Evolutionary conservation across 2,888 invertebrate species (phyloP).

Genomic region (Prosopocoilus inquinatus): DNA sequence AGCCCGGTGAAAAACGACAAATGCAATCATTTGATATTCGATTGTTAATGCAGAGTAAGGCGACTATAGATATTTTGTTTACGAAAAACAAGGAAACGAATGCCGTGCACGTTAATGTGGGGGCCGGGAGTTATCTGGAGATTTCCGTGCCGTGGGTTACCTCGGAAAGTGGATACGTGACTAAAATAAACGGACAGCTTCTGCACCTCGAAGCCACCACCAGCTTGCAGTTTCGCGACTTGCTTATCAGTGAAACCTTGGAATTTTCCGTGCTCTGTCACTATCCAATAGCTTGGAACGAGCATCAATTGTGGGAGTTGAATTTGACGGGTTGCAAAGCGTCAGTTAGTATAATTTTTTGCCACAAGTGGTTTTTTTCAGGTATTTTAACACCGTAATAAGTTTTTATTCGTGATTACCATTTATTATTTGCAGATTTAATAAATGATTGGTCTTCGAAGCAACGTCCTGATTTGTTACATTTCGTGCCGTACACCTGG

Average conservation of each 20-base stretch:
- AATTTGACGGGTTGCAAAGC: conserved; percentile 93
- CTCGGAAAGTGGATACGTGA: conserved; percentile 81
- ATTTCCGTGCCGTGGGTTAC: conserved; percentile 95
- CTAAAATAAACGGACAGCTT: conserved; percentile 89
- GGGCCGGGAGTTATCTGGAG: conserved; percentile 94
- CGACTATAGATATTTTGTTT: conserved; percentile 94
- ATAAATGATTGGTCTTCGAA: conserved; percentile 97
- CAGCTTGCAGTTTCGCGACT: conserved; percentile 86
- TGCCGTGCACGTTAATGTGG: conserved; percentile 93
- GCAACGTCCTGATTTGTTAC: conserved; percentile 86
- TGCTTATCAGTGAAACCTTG: conserved; percentile 92
- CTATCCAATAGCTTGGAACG: conserved; percentile 95
- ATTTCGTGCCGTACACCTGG: conserved; percentile 97
- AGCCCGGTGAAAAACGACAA: conserved; percentile 83
- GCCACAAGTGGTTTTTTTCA: conserved; percentile 94
- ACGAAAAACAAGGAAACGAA: conserved; percentile 95
- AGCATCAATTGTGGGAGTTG: conserved; percentile 92
- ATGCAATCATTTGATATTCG: conserved; percentile 92
- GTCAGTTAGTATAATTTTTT: conserved; percentile 87
- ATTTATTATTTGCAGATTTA: conserved; percentile 63
- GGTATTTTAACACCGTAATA: conserved; percentile 46
- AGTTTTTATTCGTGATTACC: background rate
- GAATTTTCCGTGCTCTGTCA: conserved; percentile 86
- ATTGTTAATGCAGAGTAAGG: conserved; percentile 85
- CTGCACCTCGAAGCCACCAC: conserved; percentile 94